These are phyloP conservation scores for Myotis davidii DNA, from an alignment of 2,113 vertebrate species.

Conservation along the genomic window DNA sequence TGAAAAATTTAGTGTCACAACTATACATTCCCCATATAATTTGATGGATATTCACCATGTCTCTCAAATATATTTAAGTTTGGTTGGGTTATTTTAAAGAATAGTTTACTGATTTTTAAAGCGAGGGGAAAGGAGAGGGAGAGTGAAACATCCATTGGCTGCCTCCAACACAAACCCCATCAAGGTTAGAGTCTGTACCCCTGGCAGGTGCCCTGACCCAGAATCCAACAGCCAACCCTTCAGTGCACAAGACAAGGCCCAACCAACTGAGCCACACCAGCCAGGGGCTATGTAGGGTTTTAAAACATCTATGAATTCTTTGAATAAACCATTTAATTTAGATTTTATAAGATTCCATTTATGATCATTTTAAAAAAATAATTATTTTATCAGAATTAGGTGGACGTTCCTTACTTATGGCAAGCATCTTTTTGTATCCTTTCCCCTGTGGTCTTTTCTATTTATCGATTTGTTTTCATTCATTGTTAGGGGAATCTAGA, in stretches of 20 bases:
- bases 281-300: not conserved
- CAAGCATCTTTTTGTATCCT: not conserved
- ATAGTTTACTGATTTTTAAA: no score
- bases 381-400: not conserved
- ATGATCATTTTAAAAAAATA: not conserved
- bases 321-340: constrained; percentile 41
- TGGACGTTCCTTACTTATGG: not conserved
- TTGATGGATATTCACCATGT: constrained; percentile 30
- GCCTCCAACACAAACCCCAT: no score
- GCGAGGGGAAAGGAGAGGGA: no score
- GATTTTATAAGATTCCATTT: not conserved
- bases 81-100: no score
- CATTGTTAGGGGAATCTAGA: not conserved
- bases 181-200: no score
- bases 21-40: not conserved
- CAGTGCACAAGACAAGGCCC: no score
- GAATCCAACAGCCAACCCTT: no score
- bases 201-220: no score
- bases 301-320: constrained; percentile 26
- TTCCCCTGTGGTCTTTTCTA: not conserved
- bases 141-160: no score
- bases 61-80: constrained; percentile 17
- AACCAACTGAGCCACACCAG: no score
- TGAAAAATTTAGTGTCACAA: not conserved
- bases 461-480: not conserved